Evolutionary conservation across 2,888 invertebrate species (phyloP), one percentile per base, ranked within the genome.

Genomic region (Epinotia brunnichana): DNA sequence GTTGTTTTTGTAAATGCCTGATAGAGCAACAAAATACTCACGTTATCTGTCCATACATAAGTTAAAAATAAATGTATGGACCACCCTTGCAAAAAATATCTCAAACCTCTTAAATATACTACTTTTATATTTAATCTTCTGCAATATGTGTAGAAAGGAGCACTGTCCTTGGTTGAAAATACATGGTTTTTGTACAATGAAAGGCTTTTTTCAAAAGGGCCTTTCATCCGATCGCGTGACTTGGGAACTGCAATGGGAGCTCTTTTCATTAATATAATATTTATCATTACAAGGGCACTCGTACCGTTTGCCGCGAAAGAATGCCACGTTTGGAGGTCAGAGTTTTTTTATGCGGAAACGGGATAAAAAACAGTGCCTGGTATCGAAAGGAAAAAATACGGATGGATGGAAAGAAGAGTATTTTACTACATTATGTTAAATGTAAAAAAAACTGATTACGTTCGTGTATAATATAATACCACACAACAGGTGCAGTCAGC

Each of bases 271-370:
- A 70, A 79, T 81, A 75, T 73, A 60, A 74, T 77, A 75, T 76
- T 81, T 81, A 82, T 80, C 82, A 80, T 82, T 83, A 82, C 85
- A 85, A 86, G 85, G 86, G 83, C 83, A 78, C 76, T 81, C 76
- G 78, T 83, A 78, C 77, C 78, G 75, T 78, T 81, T 76, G 64
- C 64, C 56, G 74, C 72, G 74, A 75, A 76, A 75, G 75, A 76
- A 62, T 60, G 51, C 68, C 68, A 39, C 69, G 68, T 75, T 76
- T 78, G 82, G 79, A 86, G 82, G 84, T 83, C 85, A 83, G 44
- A 15, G 66, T 57, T 75, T 78, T 76, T 76, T 64, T 67, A 48
- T 60, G 51, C 61, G 56, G 68, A 53, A 59, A 51, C 35, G 29
- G 51, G 60, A 56, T 19, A 59, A 67, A 57, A 67, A 72, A 61